phyloP scores from a whole-genome alignment of 30 jellyfish, hydroid and myxozoan genomes.

The Cassiopea andromeda region DNA sequence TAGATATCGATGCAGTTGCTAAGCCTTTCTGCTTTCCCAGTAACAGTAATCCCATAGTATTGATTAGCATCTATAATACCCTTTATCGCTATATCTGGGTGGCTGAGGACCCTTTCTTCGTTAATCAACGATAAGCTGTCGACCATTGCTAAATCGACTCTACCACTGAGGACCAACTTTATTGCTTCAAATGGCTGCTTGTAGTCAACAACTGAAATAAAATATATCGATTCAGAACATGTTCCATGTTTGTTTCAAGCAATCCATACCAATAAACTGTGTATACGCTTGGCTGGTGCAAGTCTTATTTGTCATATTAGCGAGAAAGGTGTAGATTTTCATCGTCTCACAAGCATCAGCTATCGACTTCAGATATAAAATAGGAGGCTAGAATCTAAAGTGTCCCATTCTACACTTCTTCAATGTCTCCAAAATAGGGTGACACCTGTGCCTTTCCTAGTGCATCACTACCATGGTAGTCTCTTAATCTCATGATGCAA shows the following conservation, averaged over 20 bases:
- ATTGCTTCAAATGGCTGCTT: conserved; percentile 1
- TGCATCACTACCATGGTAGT: too few species aligned
- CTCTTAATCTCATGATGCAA: too few species aligned
- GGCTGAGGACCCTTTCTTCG: conserved; percentile 1
- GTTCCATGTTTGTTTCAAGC: neutral
- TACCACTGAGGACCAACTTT: conserved; percentile 1
- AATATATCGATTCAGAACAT: neutral
- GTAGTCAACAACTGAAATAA: conserved; percentile 2
- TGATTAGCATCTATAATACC: conserved; percentile 11
- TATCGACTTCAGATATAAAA: too few species aligned
- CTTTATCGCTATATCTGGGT: conserved; percentile 5
- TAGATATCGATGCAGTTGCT: conserved; percentile 21
- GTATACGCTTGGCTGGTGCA: too few species aligned
- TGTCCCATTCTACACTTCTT: too few species aligned
- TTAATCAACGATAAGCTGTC: conserved; percentile 31
- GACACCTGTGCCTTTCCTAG: too few species aligned
- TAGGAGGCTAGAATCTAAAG: too few species aligned
- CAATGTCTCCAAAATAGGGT: too few species aligned
- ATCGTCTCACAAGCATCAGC: too few species aligned
- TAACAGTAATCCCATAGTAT: conserved; percentile 25
- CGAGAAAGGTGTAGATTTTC: too few species aligned
- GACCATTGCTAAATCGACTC: conserved; percentile 21
- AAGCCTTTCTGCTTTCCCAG: conserved; percentile 38
- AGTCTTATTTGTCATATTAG: too few species aligned
- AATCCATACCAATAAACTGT: too few species aligned